Evolutionary conservation across 92 coral and sea anemone species (phyloP).

Genomic region (Epizoanthus scotinus): DNA sequence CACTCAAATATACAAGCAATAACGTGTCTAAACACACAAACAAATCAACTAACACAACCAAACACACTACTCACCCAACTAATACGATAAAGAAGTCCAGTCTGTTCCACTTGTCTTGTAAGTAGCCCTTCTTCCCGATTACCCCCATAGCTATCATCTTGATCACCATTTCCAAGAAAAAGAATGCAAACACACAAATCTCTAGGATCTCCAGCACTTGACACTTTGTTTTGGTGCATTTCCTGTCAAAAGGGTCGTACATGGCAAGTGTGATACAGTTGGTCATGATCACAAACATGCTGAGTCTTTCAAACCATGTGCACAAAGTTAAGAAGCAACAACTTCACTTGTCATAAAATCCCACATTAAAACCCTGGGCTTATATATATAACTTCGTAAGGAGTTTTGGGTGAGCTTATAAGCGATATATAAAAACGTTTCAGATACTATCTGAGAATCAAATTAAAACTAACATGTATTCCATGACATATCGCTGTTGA

Average conservation of each 20-base stretch:
- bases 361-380: too few species aligned
- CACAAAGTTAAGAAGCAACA: constrained; percentile 57
- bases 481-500: too few species aligned
- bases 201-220: constrained; percentile 73
- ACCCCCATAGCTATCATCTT: constrained; percentile 98
- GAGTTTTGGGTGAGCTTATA: too few species aligned
- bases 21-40: too few species aligned
- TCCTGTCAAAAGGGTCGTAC: constrained; percentile 81
- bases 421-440: too few species aligned
- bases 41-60: not conserved
- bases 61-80: constrained; percentile 73
- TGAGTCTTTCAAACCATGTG: constrained; percentile 95
- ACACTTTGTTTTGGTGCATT: constrained; percentile 62
- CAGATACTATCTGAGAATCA: too few species aligned
- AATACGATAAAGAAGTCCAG: constrained; percentile 87
- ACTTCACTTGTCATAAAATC: not conserved
- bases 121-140: constrained; percentile 80
- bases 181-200: constrained; percentile 78
- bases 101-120: constrained; percentile 93
- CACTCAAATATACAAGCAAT: too few species aligned
- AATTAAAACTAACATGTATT: too few species aligned
- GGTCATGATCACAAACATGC: constrained; percentile 85
- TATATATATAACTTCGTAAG: too few species aligned
- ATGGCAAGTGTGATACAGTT: constrained; percentile 92
- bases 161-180: constrained; percentile 84